phyloP scores from a whole-genome alignment of 2,797 vertebrate genomes.

The Mastacembelus armatus region DNA sequence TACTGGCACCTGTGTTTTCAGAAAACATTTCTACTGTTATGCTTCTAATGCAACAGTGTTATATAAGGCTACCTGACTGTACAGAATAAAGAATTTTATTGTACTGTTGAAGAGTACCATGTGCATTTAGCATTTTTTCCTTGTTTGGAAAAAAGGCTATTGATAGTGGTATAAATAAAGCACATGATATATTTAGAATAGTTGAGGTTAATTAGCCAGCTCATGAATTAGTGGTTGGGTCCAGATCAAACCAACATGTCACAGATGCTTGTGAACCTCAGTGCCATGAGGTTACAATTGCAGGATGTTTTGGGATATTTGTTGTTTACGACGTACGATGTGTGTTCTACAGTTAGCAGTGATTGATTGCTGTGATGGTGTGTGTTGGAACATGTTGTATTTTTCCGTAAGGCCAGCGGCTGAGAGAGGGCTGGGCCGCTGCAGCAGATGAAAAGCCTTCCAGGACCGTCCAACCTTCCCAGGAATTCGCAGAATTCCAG shows the following conservation, averaged over 20 bases:
- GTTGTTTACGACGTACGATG: constrained; percentile 81
- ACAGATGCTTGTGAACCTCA: constrained; percentile 78
- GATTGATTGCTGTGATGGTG: constrained; percentile 81
- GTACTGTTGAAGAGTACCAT: constrained; percentile 43
- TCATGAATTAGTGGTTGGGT: constrained; percentile 76
- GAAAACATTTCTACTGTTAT: constrained; percentile 53
- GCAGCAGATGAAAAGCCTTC: constrained; percentile 78
- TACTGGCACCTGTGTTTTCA: constrained; percentile 60
- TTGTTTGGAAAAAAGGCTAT: constrained; percentile 58
- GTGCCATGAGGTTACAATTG: constrained; percentile 79
- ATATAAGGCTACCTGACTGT: constrained; percentile 54
- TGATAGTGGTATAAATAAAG: constrained; percentile 74
- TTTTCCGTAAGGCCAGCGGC: constrained; percentile 80
- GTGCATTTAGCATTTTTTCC: constrained; percentile 47
- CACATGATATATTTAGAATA: constrained; percentile 79
- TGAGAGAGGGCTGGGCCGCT: constrained; percentile 65
- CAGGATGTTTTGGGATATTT: constrained; percentile 80
- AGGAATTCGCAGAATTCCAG: constrained; percentile 81
- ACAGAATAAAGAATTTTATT: constrained; percentile 57
- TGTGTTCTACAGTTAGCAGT: constrained; percentile 79
- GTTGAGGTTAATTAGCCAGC: constrained; percentile 79
- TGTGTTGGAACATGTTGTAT: constrained; percentile 81
- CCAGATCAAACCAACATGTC: constrained; percentile 76
- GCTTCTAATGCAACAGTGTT: constrained; percentile 43
- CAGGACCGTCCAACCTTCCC: constrained; percentile 71